These are phyloP conservation scores for Pseudopodoces humilis DNA, from an alignment of 2,113 vertebrate species.

Conservation along the genomic window DNA sequence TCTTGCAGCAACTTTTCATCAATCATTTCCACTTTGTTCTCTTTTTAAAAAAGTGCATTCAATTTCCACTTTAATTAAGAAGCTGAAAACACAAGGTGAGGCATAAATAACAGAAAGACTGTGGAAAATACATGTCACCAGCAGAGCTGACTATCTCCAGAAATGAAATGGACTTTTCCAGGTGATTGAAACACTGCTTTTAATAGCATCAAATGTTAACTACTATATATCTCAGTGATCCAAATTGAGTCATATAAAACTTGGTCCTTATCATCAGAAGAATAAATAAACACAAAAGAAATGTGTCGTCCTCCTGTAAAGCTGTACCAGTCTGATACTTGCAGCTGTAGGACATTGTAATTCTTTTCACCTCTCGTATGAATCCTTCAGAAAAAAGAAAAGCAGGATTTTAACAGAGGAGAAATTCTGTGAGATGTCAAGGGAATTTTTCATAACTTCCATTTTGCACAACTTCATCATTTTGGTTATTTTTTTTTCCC, in stretches of 20 bases:
- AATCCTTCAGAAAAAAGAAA: neutral
- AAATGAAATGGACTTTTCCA: neutral
- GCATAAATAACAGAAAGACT: conserved; percentile 3
- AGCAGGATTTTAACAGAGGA: neutral
- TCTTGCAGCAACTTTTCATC: conserved; percentile 38
- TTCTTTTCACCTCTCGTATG: neutral
- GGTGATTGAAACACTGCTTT: neutral
- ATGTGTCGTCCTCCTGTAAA: neutral
- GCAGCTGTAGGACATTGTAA: neutral
- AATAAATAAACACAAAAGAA: conserved; percentile 11
- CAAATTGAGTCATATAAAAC: neutral
- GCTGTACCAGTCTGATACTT: neutral
- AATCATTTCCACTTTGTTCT: conserved; percentile 47
- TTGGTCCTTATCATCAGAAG: neutral
- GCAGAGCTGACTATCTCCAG: neutral
- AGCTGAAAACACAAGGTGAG: conserved; percentile 1
- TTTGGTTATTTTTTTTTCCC: neutral
- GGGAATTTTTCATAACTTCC: neutral
- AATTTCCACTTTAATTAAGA: conserved; percentile 51
- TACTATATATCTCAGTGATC: neutral
- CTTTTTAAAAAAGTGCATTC: conserved; percentile 25
- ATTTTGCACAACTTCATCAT: neutral
- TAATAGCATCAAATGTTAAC: neutral
- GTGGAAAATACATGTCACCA: neutral
- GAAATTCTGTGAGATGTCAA: neutral